Percentiles rank a stretch among this genome's conserved stretches.
Conservation (phyloP, 2,888 invertebrate genomes). For the Pseudanteris insignis region DNA sequence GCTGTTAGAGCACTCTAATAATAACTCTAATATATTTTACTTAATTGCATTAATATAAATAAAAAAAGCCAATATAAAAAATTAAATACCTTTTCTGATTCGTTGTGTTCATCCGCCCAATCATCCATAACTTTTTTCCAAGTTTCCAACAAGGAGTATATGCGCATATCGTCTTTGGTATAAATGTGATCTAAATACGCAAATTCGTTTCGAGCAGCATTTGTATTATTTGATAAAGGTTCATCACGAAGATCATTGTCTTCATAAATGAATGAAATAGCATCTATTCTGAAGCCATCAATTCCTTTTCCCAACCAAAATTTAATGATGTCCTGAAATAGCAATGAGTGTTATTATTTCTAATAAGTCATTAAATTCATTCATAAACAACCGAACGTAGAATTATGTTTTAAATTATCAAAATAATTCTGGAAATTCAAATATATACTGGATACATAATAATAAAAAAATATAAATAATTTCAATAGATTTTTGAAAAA, state of each 20-base stretch:
- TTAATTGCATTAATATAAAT: too few species aligned
- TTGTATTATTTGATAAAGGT: constrained; percentile 68
- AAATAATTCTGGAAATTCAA: too few species aligned
- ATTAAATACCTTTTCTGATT: constrained; percentile 64
- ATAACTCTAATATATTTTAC: too few species aligned
- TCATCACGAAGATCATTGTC: constrained; percentile 70
- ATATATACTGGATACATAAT: too few species aligned
- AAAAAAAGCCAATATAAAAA: too few species aligned
- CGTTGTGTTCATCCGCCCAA: constrained; percentile 59
- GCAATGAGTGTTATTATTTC: too few species aligned
- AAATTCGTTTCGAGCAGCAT: constrained; percentile 65
- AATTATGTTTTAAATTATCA: too few species aligned
- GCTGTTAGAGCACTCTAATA: too few species aligned
- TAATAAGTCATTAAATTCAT: too few species aligned
- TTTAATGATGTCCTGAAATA: constrained; percentile 73
- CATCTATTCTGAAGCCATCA: constrained; percentile 87
- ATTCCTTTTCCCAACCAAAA: constrained; percentile 87
- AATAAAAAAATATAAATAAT: too few species aligned
- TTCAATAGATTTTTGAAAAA: too few species aligned
- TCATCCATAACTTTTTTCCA: constrained; percentile 71
- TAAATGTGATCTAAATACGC: constrained; percentile 72
- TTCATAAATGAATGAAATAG: constrained; percentile 76
- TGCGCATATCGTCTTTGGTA: constrained; percentile 72
- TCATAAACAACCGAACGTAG: too few species aligned
- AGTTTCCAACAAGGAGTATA: constrained; percentile 70